Conservation (phyloP, 2,113 vertebrate genomes). For the Abramis brama region DNA sequence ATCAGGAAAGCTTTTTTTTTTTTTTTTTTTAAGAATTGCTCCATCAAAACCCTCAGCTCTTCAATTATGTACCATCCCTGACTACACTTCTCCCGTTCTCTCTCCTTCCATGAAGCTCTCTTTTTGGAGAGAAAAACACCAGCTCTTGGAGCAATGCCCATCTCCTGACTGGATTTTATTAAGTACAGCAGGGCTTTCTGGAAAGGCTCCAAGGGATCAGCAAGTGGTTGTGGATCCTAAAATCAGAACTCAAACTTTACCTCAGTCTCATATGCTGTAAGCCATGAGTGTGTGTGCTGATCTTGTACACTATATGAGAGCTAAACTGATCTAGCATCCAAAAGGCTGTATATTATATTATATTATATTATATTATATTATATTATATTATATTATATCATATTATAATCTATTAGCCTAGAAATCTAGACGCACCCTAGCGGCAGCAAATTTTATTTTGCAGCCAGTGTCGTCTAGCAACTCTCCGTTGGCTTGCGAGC, state of each 20-base stretch:
- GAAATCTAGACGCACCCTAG: too few species aligned
- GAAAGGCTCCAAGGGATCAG: conserved; percentile 79
- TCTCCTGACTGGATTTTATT: conserved; percentile 88
- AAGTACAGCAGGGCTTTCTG: conserved; percentile 83
- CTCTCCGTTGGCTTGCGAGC: too few species aligned
- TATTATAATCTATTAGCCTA: too few species aligned
- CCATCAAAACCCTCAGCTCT: neutral
- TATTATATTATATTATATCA: neutral
- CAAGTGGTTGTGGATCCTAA: conserved; percentile 46
- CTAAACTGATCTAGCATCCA: neutral
- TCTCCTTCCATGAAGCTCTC: conserved; percentile 58
- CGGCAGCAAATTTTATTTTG: too few species aligned
- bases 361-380: neutral
- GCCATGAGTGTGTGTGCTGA: neutral
- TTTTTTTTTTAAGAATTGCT: too few species aligned
- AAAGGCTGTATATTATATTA: neutral
- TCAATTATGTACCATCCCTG: neutral
- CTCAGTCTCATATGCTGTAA: conserved; percentile 15
- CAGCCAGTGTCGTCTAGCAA: too few species aligned
- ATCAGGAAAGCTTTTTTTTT: neutral
- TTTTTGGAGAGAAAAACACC: conserved; percentile 82
- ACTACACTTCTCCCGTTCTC: conserved; percentile 7
- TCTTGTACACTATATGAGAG: neutral
- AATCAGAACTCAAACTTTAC: conserved; percentile 44
- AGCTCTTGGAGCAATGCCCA: conserved; percentile 82